A percentile compares a stretch with the other conserved stretches of the same genome.
phyloP scores from a whole-genome alignment of 2,113 vertebrate species.

The Oncorhynchus kisutch region DNA sequence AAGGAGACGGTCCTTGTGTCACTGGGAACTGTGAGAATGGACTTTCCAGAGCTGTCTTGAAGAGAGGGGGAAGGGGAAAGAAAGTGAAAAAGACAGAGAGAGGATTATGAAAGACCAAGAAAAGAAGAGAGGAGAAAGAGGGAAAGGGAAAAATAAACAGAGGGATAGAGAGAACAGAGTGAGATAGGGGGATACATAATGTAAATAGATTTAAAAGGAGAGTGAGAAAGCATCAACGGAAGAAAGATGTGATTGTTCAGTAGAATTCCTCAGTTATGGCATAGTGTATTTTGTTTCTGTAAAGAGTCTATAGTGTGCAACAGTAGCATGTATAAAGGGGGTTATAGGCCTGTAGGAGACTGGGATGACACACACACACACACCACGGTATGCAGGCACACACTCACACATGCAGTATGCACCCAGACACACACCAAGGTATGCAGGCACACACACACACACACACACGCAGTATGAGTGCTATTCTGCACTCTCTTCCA shows the following conservation, averaged over 20 bases:
- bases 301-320: constrained; percentile 18
- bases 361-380: background rate
- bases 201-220: constrained; percentile 1
- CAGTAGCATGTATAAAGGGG: constrained; percentile 27
- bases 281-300: constrained; percentile 13
- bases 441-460: too few species aligned
- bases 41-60: constrained; percentile 75
- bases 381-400: too few species aligned
- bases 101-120: constrained; percentile 34
- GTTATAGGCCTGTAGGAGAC: constrained; percentile 18
- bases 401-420: too few species aligned
- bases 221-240: background rate
- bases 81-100: constrained; percentile 14
- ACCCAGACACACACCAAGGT: too few species aligned
- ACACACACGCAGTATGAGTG: too few species aligned
- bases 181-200: constrained; percentile 35
- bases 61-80: constrained; percentile 17
- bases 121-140: constrained; percentile 10
- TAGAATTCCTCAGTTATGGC: constrained; percentile 14
- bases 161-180: constrained; percentile 30
- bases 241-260: constrained; percentile 12
- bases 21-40: constrained; percentile 71
- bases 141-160: constrained; percentile 34
- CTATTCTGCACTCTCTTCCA: too few species aligned
- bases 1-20: constrained; percentile 74